Evolutionary conservation across 2,888 invertebrate species (phyloP).

Genomic region (Pristionchus arcanus): DNA sequence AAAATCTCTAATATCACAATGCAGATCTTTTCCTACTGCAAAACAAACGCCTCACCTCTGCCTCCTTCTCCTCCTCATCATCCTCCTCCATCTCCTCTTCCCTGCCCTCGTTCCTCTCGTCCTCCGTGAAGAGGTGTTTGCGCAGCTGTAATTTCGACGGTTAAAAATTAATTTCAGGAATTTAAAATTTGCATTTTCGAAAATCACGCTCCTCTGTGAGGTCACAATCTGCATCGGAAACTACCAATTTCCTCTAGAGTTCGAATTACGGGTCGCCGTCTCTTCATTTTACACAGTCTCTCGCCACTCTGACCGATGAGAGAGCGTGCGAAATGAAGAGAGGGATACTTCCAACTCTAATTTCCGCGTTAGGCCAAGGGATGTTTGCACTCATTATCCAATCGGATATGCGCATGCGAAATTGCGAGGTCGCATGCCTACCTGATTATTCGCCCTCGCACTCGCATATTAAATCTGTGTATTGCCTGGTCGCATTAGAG

Average conservation of each 20-base stretch:
- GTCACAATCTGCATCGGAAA: not conserved
- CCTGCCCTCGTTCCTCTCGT: not conserved
- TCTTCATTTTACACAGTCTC: too few species aligned
- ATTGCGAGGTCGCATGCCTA: not conserved
- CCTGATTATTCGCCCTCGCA: not conserved
- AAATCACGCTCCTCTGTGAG: slow-evolving; percentile 6
- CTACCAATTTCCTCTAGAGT: not conserved
- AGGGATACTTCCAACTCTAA: too few species aligned
- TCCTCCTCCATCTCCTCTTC: not conserved
- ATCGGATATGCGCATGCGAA: not conserved
- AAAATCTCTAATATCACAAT: too few species aligned
- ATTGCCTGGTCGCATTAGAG: not conserved
- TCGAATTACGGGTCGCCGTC: too few species aligned
- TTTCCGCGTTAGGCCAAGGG: too few species aligned
- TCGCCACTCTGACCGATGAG: too few species aligned
- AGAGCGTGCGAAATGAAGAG: too few species aligned
- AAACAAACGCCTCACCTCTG: not conserved
- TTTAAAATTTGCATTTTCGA: not conserved
- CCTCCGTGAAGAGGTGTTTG: slow-evolving; percentile 2
- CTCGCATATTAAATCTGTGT: too few species aligned
- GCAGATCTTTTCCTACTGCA: too few species aligned
- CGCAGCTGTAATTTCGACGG: not conserved
- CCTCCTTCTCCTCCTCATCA: not conserved
- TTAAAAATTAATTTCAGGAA: not conserved
- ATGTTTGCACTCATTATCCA: not conserved